Percentiles rank a stretch among this genome's conserved stretches.
Evolutionary conservation across 2,797 vertebrate species (phyloP).

Genomic region (Gobionotothen gibberifrons): DNA sequence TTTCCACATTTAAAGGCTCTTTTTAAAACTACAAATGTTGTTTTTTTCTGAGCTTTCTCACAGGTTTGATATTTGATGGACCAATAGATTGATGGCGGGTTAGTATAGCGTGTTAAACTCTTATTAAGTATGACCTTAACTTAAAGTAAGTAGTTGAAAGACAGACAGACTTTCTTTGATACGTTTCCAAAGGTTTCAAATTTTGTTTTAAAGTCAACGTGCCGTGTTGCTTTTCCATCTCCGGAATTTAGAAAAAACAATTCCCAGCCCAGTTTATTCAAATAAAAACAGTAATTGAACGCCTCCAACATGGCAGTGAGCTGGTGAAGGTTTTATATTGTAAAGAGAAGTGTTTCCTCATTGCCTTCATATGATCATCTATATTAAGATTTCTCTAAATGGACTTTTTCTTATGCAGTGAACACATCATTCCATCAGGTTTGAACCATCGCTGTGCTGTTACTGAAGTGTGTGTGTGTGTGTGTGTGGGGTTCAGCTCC

Average conservation of each 20-base stretch:
- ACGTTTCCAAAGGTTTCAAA: background rate
- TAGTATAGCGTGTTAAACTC: background rate
- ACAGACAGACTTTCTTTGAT: background rate
- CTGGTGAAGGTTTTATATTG: conserved; percentile 22
- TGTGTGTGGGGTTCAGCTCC: too few relatives aligned
- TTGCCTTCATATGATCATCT: conserved; percentile 46
- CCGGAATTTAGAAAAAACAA: too few relatives aligned
- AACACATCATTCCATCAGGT: conserved; percentile 41
- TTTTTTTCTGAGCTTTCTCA: background rate
- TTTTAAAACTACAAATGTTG: background rate
- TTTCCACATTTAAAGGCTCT: too few relatives aligned
- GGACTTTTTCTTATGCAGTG: conserved; percentile 10
- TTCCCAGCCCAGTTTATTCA: too few relatives aligned
- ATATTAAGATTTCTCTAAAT: background rate
- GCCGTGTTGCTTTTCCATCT: too few relatives aligned
- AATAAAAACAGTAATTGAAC: background rate
- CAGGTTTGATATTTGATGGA: background rate
- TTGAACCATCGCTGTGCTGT: conserved; percentile 21
- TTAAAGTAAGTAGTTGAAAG: too few relatives aligned
- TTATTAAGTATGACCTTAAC: too few relatives aligned
- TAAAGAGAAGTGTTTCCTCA: conserved; percentile 12
- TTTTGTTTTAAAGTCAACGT: background rate
- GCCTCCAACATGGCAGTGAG: conserved; percentile 24
- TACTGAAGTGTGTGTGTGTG: conserved; percentile 1
- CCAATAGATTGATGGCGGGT: background rate